These are phyloP conservation scores for Glaucidium brasilianum DNA, from an alignment of 2,113 vertebrate species.

Conservation along the genomic window DNA sequence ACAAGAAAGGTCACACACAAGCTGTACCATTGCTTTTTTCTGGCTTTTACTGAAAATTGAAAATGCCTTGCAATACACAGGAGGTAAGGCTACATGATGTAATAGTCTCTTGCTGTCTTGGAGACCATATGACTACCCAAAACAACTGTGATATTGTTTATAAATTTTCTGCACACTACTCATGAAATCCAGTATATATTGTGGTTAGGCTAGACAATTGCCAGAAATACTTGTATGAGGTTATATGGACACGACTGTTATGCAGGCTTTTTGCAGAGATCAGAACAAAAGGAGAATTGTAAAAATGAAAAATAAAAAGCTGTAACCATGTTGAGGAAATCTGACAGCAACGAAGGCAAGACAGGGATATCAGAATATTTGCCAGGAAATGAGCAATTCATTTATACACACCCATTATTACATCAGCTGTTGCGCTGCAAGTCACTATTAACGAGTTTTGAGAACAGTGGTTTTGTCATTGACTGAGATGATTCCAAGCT, in stretches of 20 bases:
- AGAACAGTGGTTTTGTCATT: not conserved
- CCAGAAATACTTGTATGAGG: not conserved
- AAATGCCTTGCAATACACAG: not conserved
- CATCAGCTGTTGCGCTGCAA: not conserved
- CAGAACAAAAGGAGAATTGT: not conserved
- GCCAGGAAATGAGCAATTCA: not conserved
- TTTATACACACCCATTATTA: slow-evolving; percentile 46
- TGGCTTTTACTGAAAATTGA: not conserved
- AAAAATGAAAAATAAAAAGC: not conserved
- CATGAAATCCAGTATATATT: not conserved
- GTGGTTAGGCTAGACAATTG: not conserved
- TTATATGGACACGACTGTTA: not conserved
- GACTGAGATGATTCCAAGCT: not conserved
- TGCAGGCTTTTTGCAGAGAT: not conserved
- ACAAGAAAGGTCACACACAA: not conserved
- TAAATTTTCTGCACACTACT: not conserved
- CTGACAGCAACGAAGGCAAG: not conserved
- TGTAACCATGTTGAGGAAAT: not conserved
- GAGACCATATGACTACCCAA: not conserved
- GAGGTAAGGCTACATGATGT: not conserved
- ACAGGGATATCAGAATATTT: not conserved
- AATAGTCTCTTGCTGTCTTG: not conserved
- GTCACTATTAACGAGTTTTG: not conserved
- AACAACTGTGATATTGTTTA: not conserved
- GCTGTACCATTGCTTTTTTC: not conserved